These are phyloP conservation scores for Batillaria attramentaria DNA, from an alignment of 1,140 invertebrate genomes.

Conservation along the genomic window DNA sequence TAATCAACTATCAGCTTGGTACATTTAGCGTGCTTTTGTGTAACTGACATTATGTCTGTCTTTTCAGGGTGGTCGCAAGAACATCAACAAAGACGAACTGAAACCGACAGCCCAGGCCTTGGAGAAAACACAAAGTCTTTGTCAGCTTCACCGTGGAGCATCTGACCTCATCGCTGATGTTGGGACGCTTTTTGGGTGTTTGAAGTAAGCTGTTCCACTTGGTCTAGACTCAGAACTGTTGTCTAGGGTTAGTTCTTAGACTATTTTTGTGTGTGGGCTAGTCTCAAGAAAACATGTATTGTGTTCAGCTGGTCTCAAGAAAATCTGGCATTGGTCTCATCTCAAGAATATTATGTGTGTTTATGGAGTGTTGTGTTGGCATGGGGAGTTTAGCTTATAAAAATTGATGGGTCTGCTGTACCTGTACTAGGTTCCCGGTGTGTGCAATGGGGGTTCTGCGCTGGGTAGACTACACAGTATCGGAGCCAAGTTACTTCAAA, in stretches of 20 bases:
- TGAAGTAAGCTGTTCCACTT: conserved; percentile 78
- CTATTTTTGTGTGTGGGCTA: too few relatives aligned
- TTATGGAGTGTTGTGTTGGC: too few relatives aligned
- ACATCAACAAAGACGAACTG: conserved; percentile 79
- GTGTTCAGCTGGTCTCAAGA: too few relatives aligned
- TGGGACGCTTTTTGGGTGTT: conserved; percentile 85
- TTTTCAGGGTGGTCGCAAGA: conserved; percentile 47
- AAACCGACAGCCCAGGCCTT: conserved; percentile 92
- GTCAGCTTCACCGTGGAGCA: conserved; percentile 90
- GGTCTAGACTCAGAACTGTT: too few relatives aligned
- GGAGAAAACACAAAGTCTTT: conserved; percentile 94
- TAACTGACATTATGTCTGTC: not conserved
- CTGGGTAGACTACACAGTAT: conserved; percentile 96
- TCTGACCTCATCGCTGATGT: conserved; percentile 89
- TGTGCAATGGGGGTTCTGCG: conserved; percentile 92
- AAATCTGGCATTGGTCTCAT: too few relatives aligned
- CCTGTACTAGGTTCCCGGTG: conserved; percentile 86
- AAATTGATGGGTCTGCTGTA: too few relatives aligned
- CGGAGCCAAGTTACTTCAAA: conserved; percentile 96
- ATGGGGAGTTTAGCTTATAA: too few relatives aligned
- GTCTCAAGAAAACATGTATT: too few relatives aligned
- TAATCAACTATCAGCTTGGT: too few relatives aligned
- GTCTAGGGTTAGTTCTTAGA: too few relatives aligned
- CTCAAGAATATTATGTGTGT: too few relatives aligned
- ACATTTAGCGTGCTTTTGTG: too few relatives aligned